phyloP scores from a whole-genome alignment of 1,140 invertebrate genomes.

The Drosophila eugracilis region DNA sequence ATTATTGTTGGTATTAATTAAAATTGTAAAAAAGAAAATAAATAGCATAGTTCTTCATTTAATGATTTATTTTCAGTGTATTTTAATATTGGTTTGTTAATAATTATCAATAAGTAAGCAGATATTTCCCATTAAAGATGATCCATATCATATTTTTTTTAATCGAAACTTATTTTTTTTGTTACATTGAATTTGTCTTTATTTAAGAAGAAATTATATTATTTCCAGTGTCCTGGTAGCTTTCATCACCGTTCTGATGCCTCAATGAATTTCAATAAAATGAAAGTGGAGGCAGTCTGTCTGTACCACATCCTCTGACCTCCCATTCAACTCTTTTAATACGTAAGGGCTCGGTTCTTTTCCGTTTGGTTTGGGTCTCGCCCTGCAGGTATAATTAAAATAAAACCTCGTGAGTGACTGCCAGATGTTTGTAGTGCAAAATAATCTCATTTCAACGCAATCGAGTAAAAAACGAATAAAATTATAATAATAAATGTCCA shows the following conservation, averaged over 20 bases:
- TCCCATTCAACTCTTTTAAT: constrained; percentile 17
- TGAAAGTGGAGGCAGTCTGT: constrained; percentile 31
- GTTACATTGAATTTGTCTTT: too few relatives aligned
- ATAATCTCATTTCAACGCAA: constrained; percentile 36
- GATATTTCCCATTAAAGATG: background rate
- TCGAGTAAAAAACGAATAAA: constrained; percentile 2
- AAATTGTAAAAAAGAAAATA: too few relatives aligned
- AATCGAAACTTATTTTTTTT: too few relatives aligned
- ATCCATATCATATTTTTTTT: too few relatives aligned
- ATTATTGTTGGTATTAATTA: too few relatives aligned
- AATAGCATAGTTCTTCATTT: too few relatives aligned
- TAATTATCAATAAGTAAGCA: background rate
- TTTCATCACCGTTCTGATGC: constrained; percentile 22
- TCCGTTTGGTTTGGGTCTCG: constrained; percentile 25
- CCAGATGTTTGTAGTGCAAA: constrained; percentile 32
- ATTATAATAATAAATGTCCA: constrained; percentile 10
- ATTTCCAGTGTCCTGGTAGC: constrained; percentile 7
- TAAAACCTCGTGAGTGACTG: constrained; percentile 31
- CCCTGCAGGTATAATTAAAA: constrained; percentile 69
- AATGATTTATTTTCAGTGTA: background rate
- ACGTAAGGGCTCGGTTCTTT: constrained; percentile 4
- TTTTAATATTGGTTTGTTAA: background rate
- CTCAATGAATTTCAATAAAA: constrained; percentile 60
- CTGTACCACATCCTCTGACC: constrained; percentile 21
- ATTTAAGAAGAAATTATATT: background rate